phyloP scores from a whole-genome alignment of 2,113 vertebrate genomes.

The Daphoenositta chrysoptera region DNA sequence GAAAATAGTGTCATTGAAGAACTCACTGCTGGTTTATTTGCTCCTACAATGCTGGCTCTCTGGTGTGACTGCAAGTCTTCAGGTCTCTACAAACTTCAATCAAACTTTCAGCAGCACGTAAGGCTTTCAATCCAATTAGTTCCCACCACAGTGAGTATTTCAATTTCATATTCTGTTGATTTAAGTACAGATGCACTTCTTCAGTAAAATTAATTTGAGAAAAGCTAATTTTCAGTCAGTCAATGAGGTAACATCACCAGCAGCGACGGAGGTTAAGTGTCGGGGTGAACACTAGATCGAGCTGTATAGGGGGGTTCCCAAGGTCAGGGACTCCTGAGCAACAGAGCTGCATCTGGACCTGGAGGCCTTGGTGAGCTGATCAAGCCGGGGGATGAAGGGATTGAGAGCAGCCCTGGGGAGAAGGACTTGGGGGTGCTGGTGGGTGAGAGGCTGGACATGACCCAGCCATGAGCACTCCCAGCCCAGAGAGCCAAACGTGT shows the following conservation, averaged over 20 bases:
- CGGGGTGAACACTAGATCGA: background rate
- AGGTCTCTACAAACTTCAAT: background rate
- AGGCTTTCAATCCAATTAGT: background rate
- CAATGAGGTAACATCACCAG: background rate
- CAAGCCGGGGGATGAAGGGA: background rate
- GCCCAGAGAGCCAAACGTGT: background rate
- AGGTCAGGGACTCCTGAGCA: background rate
- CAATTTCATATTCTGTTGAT: background rate
- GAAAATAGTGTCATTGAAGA: background rate
- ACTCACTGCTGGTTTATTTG: background rate
- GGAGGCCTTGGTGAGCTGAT: background rate
- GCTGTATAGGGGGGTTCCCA: accelerated
- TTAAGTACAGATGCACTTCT: background rate
- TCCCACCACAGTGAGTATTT: background rate
- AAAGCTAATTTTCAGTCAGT: background rate
- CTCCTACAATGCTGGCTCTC: background rate
- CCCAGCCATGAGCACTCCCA: background rate
- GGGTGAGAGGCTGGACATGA: background rate
- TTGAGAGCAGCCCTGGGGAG: accelerated
- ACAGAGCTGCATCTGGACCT: background rate
- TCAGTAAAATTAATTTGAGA: background rate
- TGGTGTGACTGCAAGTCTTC: background rate
- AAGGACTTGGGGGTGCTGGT: background rate
- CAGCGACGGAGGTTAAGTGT: background rate
- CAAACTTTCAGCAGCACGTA: background rate